Evolutionary conservation across 2,797 vertebrate species (phyloP), one percentile per base, ranked within the genome.

Genomic region (Cryptoprocta ferox): DNA sequence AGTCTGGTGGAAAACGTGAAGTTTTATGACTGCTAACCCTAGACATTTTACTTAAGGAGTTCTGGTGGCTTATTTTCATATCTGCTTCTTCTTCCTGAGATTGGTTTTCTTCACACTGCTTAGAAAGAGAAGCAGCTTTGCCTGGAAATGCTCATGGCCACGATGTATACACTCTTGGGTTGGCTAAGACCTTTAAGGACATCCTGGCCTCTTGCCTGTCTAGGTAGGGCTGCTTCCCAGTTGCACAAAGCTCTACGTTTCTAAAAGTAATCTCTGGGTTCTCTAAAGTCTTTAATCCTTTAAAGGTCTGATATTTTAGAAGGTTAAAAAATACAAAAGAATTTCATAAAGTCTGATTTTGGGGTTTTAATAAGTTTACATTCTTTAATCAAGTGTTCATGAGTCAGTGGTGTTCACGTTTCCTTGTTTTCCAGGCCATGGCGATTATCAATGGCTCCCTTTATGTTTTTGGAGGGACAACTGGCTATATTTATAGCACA

Each of bases 381-480:
- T 93, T 66, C n/a, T 96, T 39, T 68, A 65, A 59, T 71, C 61
- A 66, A 19, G 28, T 61, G 30, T 81, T 94, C 73, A 84, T 0
- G 1, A 68, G 28, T n/a, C 11, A 7, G 53, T 95, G 45, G 81
- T 71, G 9, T 61, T 78, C 50, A 50, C 63, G 14, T 79, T 39
- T 81, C 83, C 73, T 71, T n/a, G 1, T 70, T 32, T 28, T 71
- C 53, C 95, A 99, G 99, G 99, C 99, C 39, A 99, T 99, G 99
- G 99, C 99, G 71, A 99, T 99, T 97, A 99, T 99, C 98, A 99
- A 99, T 0, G 99, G 99, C 18, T 99, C 99, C 95, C 98, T 99
- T 12, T 99, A 99, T 3, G 99, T 99, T 78, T 99, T 99, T 97
- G 99, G 99, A 87, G 99, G 99, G 56, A 99, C 99, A 0, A 99